These are phyloP conservation scores for Typhlichthys subterraneus DNA, from an alignment of 2,797 vertebrate genomes.

Conservation along the genomic window DNA sequence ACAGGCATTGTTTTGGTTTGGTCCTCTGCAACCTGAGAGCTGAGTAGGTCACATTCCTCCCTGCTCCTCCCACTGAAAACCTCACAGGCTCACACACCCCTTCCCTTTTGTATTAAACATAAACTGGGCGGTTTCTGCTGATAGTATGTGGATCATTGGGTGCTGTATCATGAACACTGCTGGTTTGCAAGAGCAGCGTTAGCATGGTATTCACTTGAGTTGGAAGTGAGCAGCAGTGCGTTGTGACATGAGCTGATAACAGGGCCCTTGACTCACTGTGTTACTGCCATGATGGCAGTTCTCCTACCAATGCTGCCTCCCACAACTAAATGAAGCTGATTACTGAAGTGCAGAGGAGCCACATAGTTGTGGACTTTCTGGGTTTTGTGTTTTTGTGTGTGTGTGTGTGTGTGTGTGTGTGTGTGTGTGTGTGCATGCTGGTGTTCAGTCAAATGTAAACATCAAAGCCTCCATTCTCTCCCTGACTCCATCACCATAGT, in stretches of 20 bases:
- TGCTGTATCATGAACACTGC: not conserved
- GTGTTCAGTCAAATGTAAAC: conserved; percentile 6
- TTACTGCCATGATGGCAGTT: conserved; percentile 24
- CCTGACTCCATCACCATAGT: not conserved
- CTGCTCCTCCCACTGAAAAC: too few relatives aligned
- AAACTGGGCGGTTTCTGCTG: too few relatives aligned
- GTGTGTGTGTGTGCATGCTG: not conserved
- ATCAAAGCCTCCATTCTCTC: conserved; percentile 9
- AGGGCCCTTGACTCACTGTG: conserved; percentile 10
- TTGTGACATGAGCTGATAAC: conserved; percentile 23
- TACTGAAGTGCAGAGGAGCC: conserved; percentile 15
- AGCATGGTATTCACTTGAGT: not conserved
- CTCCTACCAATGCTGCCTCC: conserved; percentile 17
- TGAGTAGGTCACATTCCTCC: too few relatives aligned
- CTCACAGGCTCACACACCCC: too few relatives aligned
- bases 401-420: conserved; percentile 7
- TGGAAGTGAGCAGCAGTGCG: conserved; percentile 16
- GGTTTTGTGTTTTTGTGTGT: conserved; percentile 11
- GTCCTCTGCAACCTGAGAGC: too few relatives aligned
- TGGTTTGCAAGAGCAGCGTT: conserved; percentile 2
- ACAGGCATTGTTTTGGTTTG: too few relatives aligned
- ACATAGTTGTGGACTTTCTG: conserved; percentile 2
- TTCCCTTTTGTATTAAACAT: too few relatives aligned
- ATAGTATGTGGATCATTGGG: too few relatives aligned
- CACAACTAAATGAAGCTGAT: conserved; percentile 16